Base-by-base conservation (phyloP, 2,888 invertebrate genomes). In the Aricia artaxerxes region DNA sequence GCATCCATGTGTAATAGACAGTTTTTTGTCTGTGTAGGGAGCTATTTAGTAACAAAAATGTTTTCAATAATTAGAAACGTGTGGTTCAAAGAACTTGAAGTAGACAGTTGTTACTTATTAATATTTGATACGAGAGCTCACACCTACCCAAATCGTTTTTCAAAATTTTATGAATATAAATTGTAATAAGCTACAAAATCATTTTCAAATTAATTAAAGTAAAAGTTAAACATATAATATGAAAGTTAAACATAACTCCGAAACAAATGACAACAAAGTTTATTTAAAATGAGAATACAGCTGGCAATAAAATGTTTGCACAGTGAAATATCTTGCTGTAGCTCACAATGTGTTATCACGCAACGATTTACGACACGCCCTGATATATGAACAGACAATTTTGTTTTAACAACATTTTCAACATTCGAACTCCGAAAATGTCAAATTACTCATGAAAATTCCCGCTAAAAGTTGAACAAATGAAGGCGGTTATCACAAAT, bases 401-500 rank as follows among this genome's bases (percentile, higher is more conserved):
- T 79, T 78, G 80, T 82, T 82, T 79, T 80, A 82, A 80, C 81
- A 82, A 82, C 81, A 81, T 80, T 83, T 78, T 79, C 79, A 82
- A 81, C 80, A 81, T 83, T 83, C 82, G 81, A 86, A 84, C 80
- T 83, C 83, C 84, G 81, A 83, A 87, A 86, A 87, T 86, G 87
- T 87, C 87, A 87, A 86, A 88, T 89, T 86, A 87, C 85, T 88
- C 85, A 85, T 85, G 82, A 85, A 87, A 88, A 87, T 89, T 87
- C 86, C 85, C 83, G 85, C 85, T 85, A 86, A 88, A 90, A 90
- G 87, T 90, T 89, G 87, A 89, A 91, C 91, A 91, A 91, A 92
- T 92, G 88, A 91, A 89, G 89, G 90, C 88, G 88, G 90, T 91
- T 92, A 92, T 92, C 89, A 89, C 90, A 90, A 93, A 92, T 92